Percentiles rank a stretch among this genome's conserved stretches.
Conservation (phyloP, 2,113 vertebrate species). For the Myotis yumanensis region DNA sequence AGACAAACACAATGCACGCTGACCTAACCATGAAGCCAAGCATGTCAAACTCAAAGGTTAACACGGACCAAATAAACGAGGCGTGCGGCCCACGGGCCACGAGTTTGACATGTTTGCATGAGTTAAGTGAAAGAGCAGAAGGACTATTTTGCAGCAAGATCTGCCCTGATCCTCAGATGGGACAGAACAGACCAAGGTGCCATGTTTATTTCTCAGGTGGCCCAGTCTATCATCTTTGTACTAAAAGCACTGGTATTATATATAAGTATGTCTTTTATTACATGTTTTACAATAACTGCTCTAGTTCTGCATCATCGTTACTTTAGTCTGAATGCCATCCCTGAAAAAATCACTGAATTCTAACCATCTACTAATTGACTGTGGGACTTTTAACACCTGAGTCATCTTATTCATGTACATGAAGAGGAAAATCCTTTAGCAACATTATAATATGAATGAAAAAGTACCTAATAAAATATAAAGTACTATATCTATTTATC, state of each 20-base stretch:
- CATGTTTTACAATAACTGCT: background rate
- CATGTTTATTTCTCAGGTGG: background rate
- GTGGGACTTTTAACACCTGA: background rate
- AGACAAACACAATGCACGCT: background rate
- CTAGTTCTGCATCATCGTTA: background rate
- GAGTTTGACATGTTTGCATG: too few relatives aligned
- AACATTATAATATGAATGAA: background rate
- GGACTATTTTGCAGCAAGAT: background rate
- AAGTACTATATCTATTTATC: background rate
- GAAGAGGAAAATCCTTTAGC: background rate
- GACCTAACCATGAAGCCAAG: background rate
- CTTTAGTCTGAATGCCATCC: background rate
- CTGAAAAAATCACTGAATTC: background rate
- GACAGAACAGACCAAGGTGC: background rate
- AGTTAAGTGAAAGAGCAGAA: background rate
- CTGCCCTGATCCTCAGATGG: background rate
- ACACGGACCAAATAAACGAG: too few relatives aligned
- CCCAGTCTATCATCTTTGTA: background rate
- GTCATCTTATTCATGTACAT: slow-evolving; percentile 11
- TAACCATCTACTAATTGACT: slow-evolving; percentile 23
- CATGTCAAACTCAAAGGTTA: too few relatives aligned
- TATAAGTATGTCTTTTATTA: background rate
- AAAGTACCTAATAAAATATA: slow-evolving; percentile 44
- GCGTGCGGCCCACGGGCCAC: too few relatives aligned
- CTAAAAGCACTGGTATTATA: background rate